Evolutionary conservation across 1,140 invertebrate species (phyloP).

Genomic region (Cyclina sinensis): DNA sequence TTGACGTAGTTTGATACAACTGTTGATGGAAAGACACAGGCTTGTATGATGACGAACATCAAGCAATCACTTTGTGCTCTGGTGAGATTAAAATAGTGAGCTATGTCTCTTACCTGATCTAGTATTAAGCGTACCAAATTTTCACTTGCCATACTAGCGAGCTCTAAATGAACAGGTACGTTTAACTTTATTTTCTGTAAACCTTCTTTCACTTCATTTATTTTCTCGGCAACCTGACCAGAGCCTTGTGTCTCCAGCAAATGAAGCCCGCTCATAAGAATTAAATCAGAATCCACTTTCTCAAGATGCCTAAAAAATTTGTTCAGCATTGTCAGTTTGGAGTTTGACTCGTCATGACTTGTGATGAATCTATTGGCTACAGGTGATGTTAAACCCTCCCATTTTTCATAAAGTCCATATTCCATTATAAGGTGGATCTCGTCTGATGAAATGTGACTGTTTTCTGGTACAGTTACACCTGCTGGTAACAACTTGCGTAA

Average conservation of each 20-base stretch:
- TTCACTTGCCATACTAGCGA: slow-evolving; percentile 87
- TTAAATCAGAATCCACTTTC: slow-evolving; percentile 84
- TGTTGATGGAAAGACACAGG: too few species aligned
- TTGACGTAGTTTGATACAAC: too few species aligned
- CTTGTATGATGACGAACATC: too few species aligned
- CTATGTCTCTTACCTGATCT: slow-evolving; percentile 85
- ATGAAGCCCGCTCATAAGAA: slow-evolving; percentile 87
- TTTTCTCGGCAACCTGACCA: slow-evolving; percentile 83
- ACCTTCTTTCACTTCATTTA: slow-evolving; percentile 80
- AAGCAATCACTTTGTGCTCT: too few species aligned
- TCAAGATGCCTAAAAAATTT: slow-evolving; percentile 86
- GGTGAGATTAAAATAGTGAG: too few species aligned
- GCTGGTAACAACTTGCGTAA: slow-evolving; percentile 84
- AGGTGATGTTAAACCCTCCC: slow-evolving; percentile 84
- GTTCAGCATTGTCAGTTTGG: slow-evolving; percentile 84
- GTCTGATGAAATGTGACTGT: slow-evolving; percentile 84
- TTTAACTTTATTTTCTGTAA: slow-evolving; percentile 80
- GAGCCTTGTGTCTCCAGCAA: slow-evolving; percentile 85
- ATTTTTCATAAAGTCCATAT: slow-evolving; percentile 86
- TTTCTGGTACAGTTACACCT: slow-evolving; percentile 80
- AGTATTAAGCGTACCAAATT: slow-evolving; percentile 83
- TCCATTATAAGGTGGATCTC: slow-evolving; percentile 88
- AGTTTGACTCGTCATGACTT: slow-evolving; percentile 86
- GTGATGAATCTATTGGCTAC: slow-evolving; percentile 87
- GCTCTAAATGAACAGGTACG: slow-evolving; percentile 86